phyloP scores from a whole-genome alignment of 1,140 invertebrate species.

The Hesperophylax magnus region DNA sequence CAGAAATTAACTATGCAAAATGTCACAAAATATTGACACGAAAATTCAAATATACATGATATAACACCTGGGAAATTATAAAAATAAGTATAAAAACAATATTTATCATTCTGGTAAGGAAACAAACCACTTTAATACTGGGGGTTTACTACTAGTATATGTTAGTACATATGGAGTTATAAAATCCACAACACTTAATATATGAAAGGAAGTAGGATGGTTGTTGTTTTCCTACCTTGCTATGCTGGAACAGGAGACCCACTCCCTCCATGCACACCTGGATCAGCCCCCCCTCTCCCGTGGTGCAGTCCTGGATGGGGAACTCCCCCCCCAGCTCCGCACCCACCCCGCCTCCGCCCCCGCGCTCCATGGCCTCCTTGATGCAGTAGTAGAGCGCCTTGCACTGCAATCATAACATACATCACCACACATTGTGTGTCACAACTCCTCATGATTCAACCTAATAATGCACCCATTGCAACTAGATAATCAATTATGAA shows the following conservation, averaged over 20 bases:
- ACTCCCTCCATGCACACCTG: conserved; percentile 99
- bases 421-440: not conserved
- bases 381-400: conserved; percentile 99
- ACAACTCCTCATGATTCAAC: too few species aligned
- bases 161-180: conserved; percentile 28
- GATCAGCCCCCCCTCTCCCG: conserved; percentile 95
- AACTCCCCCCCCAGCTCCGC: conserved; percentile 98
- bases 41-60: too few species aligned
- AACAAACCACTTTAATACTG: conserved; percentile 4
- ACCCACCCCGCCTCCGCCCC: conserved; percentile 86
- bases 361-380: conserved; percentile 98
- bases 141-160: conserved; percentile 24
- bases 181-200: conserved; percentile 55
- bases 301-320: conserved; percentile 96
- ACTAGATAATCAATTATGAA: not conserved
- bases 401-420: conserved; percentile 79
- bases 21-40: too few species aligned
- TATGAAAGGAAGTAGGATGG: conserved; percentile 40
- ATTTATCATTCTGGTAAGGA: too few species aligned
- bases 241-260: conserved; percentile 97
- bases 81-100: too few species aligned
- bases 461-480: not conserved
- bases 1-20: too few species aligned
- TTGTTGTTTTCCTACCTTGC: conserved; percentile 85
- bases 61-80: too few species aligned